A percentile compares a stretch with the other conserved stretches of the same genome.
Evolutionary conservation across 2,113 vertebrate genomes (phyloP).

Genomic region (Argyrosomus japonicus): DNA sequence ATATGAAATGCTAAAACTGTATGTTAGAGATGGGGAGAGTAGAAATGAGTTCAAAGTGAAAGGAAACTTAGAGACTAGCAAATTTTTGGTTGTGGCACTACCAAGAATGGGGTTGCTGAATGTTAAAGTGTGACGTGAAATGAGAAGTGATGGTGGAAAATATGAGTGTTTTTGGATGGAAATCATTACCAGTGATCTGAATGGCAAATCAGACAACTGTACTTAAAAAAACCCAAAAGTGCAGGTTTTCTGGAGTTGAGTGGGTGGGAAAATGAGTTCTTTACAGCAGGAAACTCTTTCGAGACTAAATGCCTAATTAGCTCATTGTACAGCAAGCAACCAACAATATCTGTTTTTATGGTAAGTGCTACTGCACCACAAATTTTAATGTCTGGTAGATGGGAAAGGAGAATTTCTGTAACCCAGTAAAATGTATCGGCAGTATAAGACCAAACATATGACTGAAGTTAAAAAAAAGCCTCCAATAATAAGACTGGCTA

Average conservation of each 20-base stretch:
- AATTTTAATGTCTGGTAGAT: conserved; percentile 11
- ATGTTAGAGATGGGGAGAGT: neutral
- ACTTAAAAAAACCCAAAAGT: conserved; percentile 41
- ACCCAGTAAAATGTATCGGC: neutral
- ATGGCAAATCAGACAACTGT: conserved; percentile 56
- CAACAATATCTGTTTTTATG: conserved; percentile 47
- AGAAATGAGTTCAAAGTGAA: neutral
- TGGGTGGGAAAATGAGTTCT: conserved; percentile 51
- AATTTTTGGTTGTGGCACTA: neutral
- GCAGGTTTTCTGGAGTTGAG: conserved; percentile 49
- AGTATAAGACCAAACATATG: conserved; percentile 2
- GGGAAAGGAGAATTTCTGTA: conserved; percentile 23
- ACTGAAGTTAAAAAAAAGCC: conserved; percentile 39
- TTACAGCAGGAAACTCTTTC: conserved; percentile 47
- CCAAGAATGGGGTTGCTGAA: neutral
- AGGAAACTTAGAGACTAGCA: conserved; percentile 15
- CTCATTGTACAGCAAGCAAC: conserved; percentile 38
- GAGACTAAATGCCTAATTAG: conserved; percentile 62
- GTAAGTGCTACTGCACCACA: conserved; percentile 43
- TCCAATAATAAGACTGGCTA: conserved; percentile 25
- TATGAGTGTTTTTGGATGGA: conserved; percentile 27
- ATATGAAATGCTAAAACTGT: neutral
- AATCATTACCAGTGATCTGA: conserved; percentile 38
- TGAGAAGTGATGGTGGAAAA: conserved; percentile 25
- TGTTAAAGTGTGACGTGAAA: conserved; percentile 5